These are phyloP conservation scores for Drosophila nikananu DNA, from an alignment of 1,140 invertebrate genomes.

Conservation along the genomic window DNA sequence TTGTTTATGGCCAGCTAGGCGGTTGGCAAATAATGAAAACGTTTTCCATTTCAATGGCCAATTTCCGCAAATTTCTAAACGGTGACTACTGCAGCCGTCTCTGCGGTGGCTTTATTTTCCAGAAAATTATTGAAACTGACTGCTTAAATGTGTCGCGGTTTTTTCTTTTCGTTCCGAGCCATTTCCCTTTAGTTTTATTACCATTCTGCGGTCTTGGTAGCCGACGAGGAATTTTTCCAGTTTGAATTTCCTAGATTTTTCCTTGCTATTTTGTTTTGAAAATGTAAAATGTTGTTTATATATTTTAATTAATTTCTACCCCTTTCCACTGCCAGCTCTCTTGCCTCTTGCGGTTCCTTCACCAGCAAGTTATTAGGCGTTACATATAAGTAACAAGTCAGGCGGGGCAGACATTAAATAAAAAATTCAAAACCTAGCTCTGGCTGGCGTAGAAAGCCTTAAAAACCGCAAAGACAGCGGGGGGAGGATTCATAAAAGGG, in stretches of 20 bases:
- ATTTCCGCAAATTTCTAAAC: conserved; percentile 81
- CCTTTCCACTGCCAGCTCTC: not conserved
- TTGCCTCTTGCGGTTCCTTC: conserved; percentile 11
- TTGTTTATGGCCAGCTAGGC: conserved; percentile 66
- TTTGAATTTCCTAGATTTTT: not conserved
- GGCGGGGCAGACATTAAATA: conserved; percentile 12
- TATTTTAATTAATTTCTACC: not conserved
- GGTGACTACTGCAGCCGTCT: conserved; percentile 17
- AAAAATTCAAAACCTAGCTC: conserved; percentile 31
- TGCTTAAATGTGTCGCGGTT: conserved; percentile 69
- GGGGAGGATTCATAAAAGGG: conserved; percentile 6
- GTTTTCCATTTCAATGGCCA: conserved; percentile 84
- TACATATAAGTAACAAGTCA: conserved; percentile 38
- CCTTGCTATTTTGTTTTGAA: not conserved
- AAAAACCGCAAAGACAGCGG: conserved; percentile 49
- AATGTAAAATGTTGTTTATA: not conserved
- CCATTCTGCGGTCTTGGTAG: conserved; percentile 28
- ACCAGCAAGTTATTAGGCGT: conserved; percentile 14
- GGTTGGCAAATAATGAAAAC: conserved; percentile 81
- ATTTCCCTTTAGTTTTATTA: conserved; percentile 29
- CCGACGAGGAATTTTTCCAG: conserved; percentile 1
- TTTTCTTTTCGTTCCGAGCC: conserved; percentile 30
- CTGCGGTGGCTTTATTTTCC: conserved; percentile 30
- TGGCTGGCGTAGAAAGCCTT: conserved; percentile 31
- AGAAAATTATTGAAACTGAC: conserved; percentile 74